Percentiles rank a stretch among this genome's conserved stretches.
Conservation (phyloP, 2,888 invertebrate genomes). For the Liopterus haemorrhoidalis region DNA sequence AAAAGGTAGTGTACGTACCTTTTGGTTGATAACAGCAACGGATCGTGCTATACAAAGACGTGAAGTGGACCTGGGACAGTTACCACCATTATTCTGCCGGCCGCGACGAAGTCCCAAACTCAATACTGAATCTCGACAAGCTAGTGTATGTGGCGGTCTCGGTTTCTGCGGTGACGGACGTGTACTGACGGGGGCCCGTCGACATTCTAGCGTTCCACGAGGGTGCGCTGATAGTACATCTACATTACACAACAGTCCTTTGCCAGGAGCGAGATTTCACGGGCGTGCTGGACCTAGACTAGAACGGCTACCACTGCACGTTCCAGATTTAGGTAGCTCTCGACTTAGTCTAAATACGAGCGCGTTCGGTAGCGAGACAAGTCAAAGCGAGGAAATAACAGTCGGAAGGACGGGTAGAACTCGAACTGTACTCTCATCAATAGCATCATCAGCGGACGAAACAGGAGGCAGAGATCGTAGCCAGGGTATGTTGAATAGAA, state of each 20-base stretch:
- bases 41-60: constrained; percentile 76
- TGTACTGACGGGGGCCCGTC: constrained; percentile 50
- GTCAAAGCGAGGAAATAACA: constrained; percentile 36
- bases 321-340: constrained; percentile 48
- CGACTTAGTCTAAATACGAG: constrained; percentile 47
- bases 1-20: constrained; percentile 75
- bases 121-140: constrained; percentile 69
- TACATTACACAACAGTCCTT: constrained; percentile 52
- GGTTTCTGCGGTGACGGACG: constrained; percentile 42
- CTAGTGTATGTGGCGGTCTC: constrained; percentile 63
- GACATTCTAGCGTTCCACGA: constrained; percentile 62
- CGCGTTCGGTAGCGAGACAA: constrained; percentile 42
- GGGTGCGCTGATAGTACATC: constrained; percentile 52
- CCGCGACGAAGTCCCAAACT: constrained; percentile 74
- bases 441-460: constrained; percentile 59
- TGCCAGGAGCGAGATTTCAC: constrained; percentile 39
- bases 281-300: constrained; percentile 30
- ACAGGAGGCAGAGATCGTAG: constrained; percentile 37
- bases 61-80: constrained; percentile 63
- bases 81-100: constrained; percentile 76
- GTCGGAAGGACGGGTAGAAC: constrained; percentile 37
- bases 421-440: constrained; percentile 58
- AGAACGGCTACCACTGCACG: constrained; percentile 38
- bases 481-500: constrained; percentile 40
- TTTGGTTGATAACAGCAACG: constrained; percentile 72